Conservation (phyloP, 2,797 vertebrate genomes). For the Gymnothorax reevesii region DNA sequence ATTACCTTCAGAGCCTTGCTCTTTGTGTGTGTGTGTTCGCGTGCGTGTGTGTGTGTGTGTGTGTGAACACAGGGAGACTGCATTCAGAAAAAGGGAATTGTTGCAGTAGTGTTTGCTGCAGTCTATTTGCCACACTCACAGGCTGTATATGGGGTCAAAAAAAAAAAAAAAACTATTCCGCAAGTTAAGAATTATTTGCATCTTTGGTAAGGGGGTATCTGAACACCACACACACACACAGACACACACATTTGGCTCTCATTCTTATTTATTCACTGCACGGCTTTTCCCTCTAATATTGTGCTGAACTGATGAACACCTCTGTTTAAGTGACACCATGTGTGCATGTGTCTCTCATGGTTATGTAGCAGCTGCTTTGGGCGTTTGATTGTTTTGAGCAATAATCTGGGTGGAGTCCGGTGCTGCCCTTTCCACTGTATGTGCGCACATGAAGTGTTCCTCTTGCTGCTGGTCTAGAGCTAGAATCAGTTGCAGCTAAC, state of each 20-base stretch:
- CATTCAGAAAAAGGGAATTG: neutral
- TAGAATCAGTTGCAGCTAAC: neutral
- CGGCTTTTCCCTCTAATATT: neutral
- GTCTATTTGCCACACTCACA: neutral
- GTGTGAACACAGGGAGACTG: neutral
- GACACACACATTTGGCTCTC: neutral
- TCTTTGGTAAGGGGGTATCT: neutral
- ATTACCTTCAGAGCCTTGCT: neutral
- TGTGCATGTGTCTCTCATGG: neutral
- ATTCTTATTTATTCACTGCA: too few species aligned
- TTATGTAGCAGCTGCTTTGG: neutral
- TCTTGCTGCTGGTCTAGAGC: neutral
- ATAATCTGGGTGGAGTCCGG: too few species aligned
- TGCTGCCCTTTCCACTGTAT: neutral
- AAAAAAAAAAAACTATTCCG: neutral
- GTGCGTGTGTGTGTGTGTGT: neutral
- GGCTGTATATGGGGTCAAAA: neutral
- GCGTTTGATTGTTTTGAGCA: too few species aligned
- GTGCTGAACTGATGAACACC: neutral
- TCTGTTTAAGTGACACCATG: neutral
- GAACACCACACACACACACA: neutral
- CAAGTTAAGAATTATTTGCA: neutral
- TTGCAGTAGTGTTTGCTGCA: neutral
- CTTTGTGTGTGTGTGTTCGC: neutral
- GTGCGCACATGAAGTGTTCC: neutral